Evolutionary conservation across 2,113 vertebrate species (phyloP).

Genomic region (Stigmatopora argus): DNA sequence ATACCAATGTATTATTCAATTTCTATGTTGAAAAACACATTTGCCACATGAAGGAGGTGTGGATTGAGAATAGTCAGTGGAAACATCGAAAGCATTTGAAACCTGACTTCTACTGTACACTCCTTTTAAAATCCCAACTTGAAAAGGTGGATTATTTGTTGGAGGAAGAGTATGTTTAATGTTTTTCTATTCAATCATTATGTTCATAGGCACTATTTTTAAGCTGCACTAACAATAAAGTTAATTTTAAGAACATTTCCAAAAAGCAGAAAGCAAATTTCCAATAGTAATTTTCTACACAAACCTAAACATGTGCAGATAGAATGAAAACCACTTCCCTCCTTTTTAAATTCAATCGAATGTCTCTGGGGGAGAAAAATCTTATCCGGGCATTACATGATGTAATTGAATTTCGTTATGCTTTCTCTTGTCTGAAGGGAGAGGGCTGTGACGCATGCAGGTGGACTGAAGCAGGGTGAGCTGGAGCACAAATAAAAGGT

Average conservation of each 20-base stretch:
- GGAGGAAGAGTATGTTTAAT: neutral
- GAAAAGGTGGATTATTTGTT: neutral
- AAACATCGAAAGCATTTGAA: too few relatives aligned
- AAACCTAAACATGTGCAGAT: neutral
- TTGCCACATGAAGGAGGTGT: too few relatives aligned
- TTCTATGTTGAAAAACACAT: too few relatives aligned
- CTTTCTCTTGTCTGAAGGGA: conserved; percentile 8
- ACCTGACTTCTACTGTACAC: too few relatives aligned
- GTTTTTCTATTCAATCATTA: neutral
- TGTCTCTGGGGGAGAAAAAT: conserved; percentile 2
- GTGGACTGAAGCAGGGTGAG: conserved; percentile 1
- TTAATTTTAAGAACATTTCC: neutral
- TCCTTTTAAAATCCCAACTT: neutral
- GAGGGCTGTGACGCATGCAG: conserved; percentile 41
- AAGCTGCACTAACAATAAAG: neutral
- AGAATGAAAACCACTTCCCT: neutral
- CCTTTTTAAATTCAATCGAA: neutral
- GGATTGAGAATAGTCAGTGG: too few relatives aligned
- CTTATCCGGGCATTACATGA: conserved; percentile 4
- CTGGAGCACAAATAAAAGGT: conserved; percentile 40
- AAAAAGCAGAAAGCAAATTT: neutral
- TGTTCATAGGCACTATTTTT: neutral
- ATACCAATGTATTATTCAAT: too few relatives aligned
- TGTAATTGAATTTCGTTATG: conserved; percentile 1
- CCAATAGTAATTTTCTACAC: neutral